These are phyloP conservation scores for Lerista edwardsae DNA, from an alignment of 2,797 vertebrate genomes.

Conservation along the genomic window DNA sequence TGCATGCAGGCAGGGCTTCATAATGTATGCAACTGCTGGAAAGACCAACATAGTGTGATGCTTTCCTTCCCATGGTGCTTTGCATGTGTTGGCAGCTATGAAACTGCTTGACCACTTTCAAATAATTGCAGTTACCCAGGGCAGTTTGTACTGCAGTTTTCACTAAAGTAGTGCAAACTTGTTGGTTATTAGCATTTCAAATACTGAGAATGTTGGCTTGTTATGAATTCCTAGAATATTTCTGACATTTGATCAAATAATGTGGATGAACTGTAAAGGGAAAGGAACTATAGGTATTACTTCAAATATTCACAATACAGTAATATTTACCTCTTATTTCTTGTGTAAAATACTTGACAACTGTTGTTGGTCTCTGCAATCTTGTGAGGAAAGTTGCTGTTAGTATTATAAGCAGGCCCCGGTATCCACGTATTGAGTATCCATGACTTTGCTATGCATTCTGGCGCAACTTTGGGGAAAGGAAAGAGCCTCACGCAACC, in stretches of 20 bases:
- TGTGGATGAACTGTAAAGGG: neutral
- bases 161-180: neutral
- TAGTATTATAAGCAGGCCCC: no score
- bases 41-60: neutral
- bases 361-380: neutral
- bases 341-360: neutral
- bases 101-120: neutral
- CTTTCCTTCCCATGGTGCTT: neutral
- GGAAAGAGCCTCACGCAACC: no score
- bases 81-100: no score
- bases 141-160: neutral
- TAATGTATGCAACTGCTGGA: neutral
- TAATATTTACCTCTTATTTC: neutral
- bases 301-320: no score
- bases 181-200: neutral
- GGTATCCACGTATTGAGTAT: no score
- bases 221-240: neutral
- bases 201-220: neutral
- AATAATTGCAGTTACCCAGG: neutral
- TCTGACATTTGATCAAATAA: neutral
- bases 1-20: neutral
- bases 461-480: no score
- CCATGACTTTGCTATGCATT: no score
- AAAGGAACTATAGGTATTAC: neutral
- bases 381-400: neutral